Percentiles rank a stretch among this genome's conserved stretches.
Conservation (phyloP, 2,113 vertebrate species). For the Sitta europaea region DNA sequence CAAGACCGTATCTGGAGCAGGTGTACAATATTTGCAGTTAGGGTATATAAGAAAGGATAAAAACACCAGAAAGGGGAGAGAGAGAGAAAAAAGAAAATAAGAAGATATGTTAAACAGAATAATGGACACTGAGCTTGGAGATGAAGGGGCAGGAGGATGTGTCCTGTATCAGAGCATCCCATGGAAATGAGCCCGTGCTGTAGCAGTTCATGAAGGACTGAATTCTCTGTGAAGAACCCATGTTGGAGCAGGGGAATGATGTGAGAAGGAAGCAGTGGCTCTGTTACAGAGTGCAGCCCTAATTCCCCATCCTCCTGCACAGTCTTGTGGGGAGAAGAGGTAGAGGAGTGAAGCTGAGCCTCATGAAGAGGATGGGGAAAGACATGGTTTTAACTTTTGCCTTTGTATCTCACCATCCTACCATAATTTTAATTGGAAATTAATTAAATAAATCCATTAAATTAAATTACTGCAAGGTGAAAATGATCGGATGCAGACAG, state of each 20-base stretch:
- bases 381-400: neutral
- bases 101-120: neutral
- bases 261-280: neutral
- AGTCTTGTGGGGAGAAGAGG: neutral
- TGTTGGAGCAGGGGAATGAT: fast-evolving
- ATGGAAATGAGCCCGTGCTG: fast-evolving
- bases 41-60: neutral
- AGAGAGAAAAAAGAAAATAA: neutral
- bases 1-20: too few relatives aligned
- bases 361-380: neutral
- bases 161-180: neutral
- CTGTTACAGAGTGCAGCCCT: neutral
- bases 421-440: neutral
- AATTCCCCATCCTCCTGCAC: fast-evolving
- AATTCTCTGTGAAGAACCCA: neutral
- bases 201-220: neutral
- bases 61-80: fast-evolving
- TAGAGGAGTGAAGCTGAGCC: neutral
- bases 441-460: neutral
- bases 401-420: neutral
- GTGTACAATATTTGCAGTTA: neutral
- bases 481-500: fast-evolving
- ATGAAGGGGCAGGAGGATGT: neutral
- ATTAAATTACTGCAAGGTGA: neutral
- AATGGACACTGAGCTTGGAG: neutral